phyloP scores from a whole-genome alignment of 1,140 invertebrate species.

The Arctopsyche grandis region DNA sequence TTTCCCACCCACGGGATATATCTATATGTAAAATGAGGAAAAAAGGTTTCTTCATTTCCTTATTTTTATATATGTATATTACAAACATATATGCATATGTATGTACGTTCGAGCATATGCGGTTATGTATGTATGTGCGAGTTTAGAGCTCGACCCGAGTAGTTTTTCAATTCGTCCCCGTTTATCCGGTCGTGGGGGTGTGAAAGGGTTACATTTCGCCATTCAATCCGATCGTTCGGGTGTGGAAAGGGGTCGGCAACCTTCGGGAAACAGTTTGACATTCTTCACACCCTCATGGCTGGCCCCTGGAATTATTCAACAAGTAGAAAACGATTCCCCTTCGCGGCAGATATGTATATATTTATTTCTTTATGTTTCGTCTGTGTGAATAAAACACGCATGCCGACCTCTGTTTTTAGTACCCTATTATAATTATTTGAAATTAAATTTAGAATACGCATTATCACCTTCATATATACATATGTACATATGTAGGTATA shows the following conservation, averaged over 20 bases:
- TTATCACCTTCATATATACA: not conserved
- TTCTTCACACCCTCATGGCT: not conserved
- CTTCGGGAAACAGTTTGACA: conserved; percentile 22
- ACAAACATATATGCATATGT: no score
- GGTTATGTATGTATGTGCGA: no score
- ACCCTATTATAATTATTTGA: no score
- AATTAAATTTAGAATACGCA: no score
- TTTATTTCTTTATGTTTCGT: no score
- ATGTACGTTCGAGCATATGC: no score
- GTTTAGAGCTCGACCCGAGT: not conserved
- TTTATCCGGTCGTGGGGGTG: not conserved
- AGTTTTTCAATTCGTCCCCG: conserved; percentile 16
- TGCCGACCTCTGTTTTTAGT: no score
- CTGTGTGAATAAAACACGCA: no score
- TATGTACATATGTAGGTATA: not conserved
- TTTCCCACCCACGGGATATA: no score
- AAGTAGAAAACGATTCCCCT: conserved; percentile 3
- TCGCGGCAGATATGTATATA: not conserved
- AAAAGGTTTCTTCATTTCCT: conserved; percentile 4
- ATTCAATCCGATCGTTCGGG: not conserved
- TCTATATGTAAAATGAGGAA: not conserved
- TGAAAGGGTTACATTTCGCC: conserved; percentile 11
- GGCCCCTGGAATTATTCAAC: conserved; percentile 13
- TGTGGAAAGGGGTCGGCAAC: not conserved
- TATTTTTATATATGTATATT: no score